phyloP scores from a whole-genome alignment of 2,113 vertebrate genomes.

The Crypturellus undulatus region DNA sequence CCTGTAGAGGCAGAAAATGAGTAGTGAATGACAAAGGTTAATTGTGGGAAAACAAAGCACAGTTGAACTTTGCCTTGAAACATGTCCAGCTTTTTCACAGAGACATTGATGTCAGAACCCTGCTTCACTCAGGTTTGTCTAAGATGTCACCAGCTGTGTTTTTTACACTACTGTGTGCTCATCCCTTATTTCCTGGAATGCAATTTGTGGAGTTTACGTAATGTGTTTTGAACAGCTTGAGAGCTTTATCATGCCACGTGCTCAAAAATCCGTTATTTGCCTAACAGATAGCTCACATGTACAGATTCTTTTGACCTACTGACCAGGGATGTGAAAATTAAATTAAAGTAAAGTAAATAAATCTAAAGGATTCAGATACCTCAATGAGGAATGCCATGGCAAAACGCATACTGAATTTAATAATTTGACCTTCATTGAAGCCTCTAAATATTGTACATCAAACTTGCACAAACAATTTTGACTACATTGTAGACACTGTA shows the following conservation, averaged over 20 bases:
- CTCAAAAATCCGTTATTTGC: rapidly evolving
- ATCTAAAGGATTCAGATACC: not conserved
- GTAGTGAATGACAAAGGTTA: not conserved
- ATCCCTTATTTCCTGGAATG: not conserved
- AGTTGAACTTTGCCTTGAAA: not conserved
- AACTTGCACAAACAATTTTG: not conserved
- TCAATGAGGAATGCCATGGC: not conserved
- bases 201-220: not conserved
- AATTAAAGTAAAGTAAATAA: not conserved
- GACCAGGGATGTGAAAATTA: not conserved
- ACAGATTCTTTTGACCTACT: not conserved
- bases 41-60: not conserved
- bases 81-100: not conserved
- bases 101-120: not conserved
- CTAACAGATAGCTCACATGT: not conserved
- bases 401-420: not conserved
- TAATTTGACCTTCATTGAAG: not conserved
- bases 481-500: not conserved
- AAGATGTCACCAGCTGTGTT: rapidly evolving
- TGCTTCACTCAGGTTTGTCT: not conserved
- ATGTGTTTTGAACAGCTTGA: not conserved
- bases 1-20: not conserved
- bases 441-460: not conserved
- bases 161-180: not conserved
- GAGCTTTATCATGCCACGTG: not conserved